Evolutionary conservation across 2,888 invertebrate species (phyloP), one percentile per base, ranked within the genome.

Genomic region (Drosophila anomelani): DNA sequence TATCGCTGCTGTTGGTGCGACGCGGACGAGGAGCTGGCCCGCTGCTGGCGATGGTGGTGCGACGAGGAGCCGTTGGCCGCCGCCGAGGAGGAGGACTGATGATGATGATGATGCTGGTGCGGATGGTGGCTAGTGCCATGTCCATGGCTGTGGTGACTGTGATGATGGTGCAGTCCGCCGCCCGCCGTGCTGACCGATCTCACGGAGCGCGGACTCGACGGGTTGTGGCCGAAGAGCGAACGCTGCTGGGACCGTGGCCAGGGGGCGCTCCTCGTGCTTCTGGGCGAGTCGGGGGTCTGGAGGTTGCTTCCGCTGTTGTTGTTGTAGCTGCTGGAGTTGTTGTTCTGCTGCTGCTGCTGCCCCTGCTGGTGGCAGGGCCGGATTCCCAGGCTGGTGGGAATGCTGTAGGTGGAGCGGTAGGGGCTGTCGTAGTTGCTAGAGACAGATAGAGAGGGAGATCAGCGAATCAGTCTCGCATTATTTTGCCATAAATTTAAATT

Each of bases 241-340:
- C 96, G 95, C 51, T 95, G 94, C 89, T 95, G 95, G 34, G 95
- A 95, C 76, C 96, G 95, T 34, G 95, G 94, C 95, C 95, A 95
- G 6, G 95, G 96, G 0, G 97, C 97, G 85, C 97, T 97, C 72
- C 96, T 94, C 9, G 96, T 97, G 88, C 97, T 97, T 54, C 96
- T 94, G 1, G 97, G 97, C 1, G 95, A 95, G 81, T 95, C 95
- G 56, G 95, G 94, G 81, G 93, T 93, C 80, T 90, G 89, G 60
- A 91, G 81, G 85, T 90, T 90, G 81, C 83, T 83, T 74, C 81
- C 88, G 32, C 84, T 89, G 56, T 87, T 85, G 83, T 89, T 88
- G 74, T 87, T 89, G 78, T 87, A 89, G 77, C 88, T 82, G 87
- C 82, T 89, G 79, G 86, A 88, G 88, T 90, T 91, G 86, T 88